Percentiles rank a stretch among this genome's conserved stretches.
Conservation (phyloP, 2,113 vertebrate genomes). For the Petrocephalus zakoni region DNA sequence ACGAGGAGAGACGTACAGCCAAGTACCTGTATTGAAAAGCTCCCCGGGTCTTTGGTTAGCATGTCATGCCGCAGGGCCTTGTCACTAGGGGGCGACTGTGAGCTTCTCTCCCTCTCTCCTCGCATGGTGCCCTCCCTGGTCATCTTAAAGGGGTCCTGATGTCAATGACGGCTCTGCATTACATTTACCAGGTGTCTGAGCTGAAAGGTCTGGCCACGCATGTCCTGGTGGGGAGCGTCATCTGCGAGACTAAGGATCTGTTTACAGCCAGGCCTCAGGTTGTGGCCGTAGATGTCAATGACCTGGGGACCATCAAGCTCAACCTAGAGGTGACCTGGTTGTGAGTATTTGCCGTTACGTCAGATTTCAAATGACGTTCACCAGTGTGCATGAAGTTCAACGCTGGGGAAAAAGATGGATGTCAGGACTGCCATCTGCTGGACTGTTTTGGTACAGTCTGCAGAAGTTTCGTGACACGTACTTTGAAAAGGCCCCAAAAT, state of each 20-base stretch:
- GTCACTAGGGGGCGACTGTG: not conserved
- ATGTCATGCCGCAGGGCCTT: not conserved
- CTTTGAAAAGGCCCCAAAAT: not conserved
- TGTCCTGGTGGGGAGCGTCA: constrained; percentile 90
- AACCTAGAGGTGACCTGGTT: constrained; percentile 97
- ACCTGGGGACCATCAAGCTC: constrained; percentile 94
- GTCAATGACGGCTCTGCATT: not conserved
- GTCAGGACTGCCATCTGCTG: constrained; percentile 44
- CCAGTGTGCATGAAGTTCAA: not conserved
- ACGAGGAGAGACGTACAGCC: not conserved
- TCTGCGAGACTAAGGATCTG: constrained; percentile 94
- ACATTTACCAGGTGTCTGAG: constrained; percentile 77
- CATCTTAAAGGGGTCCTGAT: not conserved
- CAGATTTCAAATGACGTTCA: not conserved
- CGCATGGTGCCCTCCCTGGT: not conserved
- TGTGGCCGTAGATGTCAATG: constrained; percentile 94
- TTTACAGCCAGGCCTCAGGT: constrained; percentile 93
- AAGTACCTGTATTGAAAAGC: not conserved
- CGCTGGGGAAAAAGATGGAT: not conserved
- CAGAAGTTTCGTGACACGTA: not conserved
- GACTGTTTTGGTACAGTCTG: constrained; percentile 7
- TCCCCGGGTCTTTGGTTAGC: not conserved
- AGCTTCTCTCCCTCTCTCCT: not conserved
- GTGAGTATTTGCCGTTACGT: constrained; percentile 65
- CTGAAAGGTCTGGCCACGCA: constrained; percentile 91